A percentile compares a stretch with the other conserved stretches of the same genome.
Evolutionary conservation across 2,888 invertebrate species (phyloP).

Genomic region (Agrilus cyanescens): DNA sequence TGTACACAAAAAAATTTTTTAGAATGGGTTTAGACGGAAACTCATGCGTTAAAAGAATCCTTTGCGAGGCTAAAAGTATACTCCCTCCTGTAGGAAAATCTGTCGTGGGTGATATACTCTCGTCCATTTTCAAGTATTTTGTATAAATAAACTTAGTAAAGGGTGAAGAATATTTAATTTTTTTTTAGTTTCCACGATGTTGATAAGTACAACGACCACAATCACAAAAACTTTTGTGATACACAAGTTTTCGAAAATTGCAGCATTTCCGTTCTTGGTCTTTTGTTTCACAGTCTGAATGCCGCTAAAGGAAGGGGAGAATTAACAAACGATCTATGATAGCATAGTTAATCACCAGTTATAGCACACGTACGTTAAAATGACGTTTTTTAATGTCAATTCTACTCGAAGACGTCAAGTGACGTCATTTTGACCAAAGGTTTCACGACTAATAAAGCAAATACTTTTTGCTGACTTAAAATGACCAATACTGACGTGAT

Average conservation of each 20-base stretch:
- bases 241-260: background rate
- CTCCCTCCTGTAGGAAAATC: slow-evolving; percentile 48
- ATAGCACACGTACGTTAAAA: no score
- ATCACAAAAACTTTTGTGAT: background rate
- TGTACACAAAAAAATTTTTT: slow-evolving; percentile 25
- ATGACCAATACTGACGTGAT: no score
- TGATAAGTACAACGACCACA: background rate
- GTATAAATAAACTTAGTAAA: slow-evolving; percentile 1
- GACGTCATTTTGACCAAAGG: no score
- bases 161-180: no score
- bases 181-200: slow-evolving; percentile 1
- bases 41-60: slow-evolving; percentile 50
- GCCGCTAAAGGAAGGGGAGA: no score
- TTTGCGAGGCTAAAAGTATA: slow-evolving; percentile 52
- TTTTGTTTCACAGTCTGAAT: background rate
- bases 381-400: no score
- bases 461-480: no score
- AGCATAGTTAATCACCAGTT: no score
- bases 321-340: no score
- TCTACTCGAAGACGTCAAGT: no score
- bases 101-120: slow-evolving; percentile 52
- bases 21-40: slow-evolving; percentile 52
- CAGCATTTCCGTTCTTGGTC: background rate
- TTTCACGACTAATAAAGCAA: no score
- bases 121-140: slow-evolving; percentile 50